Evolutionary conservation across 2,113 vertebrate species (phyloP), one percentile per base, ranked within the genome.

Genomic region (Martes martes): DNA sequence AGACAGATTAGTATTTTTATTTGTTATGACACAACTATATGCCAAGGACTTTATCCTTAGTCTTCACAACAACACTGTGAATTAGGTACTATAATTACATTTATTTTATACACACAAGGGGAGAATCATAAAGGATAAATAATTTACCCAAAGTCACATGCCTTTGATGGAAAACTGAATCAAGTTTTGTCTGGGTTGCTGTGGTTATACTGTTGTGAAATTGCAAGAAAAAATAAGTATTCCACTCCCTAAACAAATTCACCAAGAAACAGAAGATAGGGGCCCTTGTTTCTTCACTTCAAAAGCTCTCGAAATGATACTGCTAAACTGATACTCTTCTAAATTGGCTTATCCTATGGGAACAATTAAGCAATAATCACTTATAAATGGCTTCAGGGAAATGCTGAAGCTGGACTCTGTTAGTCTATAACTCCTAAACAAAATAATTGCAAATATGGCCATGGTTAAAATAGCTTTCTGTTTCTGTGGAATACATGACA

Each of bases 321-420:
- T 95, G 45, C 67, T 61, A 91, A 88, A 52, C 14, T 95, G 84
- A 76, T 96, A 94, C 79, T 93, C 87, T 97, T 57, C 67, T 96
- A 98, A 98, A 98, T 86, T 97, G 85, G 78, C 24, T 98, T 96
- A 95, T 97, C 97, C 96, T 97, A 21, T 74, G 91, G 97, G 95
- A 98, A 97, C 65, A 96, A 97, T 98, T 98, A 98, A 97, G 93
- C 92, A 94, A 98, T 96, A 92, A 98, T 96, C 92, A 94, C 79
- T 97, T 85, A 95, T 79, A 98, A 97, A 96, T 94, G 95, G 74
- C 95, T 98, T 47, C 26, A 69, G 83, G 80, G 67, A 97, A 97
- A 98, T 79, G 87, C 74, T 88, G 95, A 91, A 89, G 50, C 69
- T 96, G 78, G 91, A 96, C 83, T 96, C 33, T 74, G 0, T 11